Conservation (phyloP, 2,113 vertebrate species). For the Pica pica region DNA sequence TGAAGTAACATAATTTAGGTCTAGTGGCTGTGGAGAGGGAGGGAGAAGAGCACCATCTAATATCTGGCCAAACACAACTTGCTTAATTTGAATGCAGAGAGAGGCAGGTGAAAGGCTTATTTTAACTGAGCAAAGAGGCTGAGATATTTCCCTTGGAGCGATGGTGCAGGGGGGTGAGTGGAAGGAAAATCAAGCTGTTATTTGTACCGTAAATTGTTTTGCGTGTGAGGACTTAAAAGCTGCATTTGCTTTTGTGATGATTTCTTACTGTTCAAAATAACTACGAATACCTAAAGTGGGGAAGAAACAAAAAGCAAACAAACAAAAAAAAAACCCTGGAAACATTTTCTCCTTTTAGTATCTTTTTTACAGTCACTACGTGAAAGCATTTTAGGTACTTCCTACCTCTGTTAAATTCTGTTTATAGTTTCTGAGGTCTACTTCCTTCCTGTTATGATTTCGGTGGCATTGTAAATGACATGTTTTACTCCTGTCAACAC, state of each 20-base stretch:
- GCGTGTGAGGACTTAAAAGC: background rate
- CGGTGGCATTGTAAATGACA: conserved; percentile 41
- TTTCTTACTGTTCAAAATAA: background rate
- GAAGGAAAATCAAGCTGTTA: background rate
- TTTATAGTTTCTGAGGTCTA: conserved; percentile 48
- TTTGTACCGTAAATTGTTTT: background rate
- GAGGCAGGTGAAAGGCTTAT: background rate
- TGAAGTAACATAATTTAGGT: background rate
- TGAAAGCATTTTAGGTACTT: conserved; percentile 51
- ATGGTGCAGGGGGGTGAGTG: background rate
- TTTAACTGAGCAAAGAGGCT: background rate
- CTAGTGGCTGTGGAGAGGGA: background rate
- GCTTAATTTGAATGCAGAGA: background rate
- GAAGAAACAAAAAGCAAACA: background rate
- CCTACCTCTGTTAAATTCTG: conserved; percentile 53
- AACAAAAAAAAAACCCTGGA: background rate
- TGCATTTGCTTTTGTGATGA: background rate
- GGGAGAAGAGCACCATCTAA: background rate
- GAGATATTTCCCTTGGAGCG: background rate
- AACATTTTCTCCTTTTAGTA: conserved; percentile 35
- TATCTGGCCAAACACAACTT: background rate
- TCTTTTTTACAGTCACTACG: background rate
- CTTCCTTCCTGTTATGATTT: conserved; percentile 71
- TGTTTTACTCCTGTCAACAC: background rate
- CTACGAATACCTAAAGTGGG: background rate